Evolutionary conservation across 1,140 invertebrate genomes (phyloP).

Genomic region (Achatina immaculata): DNA sequence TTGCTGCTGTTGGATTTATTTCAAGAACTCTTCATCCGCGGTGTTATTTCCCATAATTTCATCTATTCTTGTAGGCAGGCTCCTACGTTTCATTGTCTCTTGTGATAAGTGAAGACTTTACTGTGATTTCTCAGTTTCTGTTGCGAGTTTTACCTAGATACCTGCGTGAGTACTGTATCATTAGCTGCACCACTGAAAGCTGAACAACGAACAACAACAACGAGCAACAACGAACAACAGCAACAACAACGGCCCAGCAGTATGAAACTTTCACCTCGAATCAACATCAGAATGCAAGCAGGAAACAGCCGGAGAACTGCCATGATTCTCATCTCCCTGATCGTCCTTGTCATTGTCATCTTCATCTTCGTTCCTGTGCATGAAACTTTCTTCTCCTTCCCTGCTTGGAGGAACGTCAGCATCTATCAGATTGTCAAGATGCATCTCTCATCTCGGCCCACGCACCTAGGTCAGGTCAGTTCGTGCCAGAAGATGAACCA

Average conservation of each 20-base stretch:
- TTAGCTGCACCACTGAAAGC: not conserved
- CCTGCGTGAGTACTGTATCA: not conserved
- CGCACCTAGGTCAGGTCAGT: not conserved
- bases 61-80: too few relatives aligned
- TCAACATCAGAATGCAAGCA: not conserved
- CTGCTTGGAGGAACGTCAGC: constrained; percentile 11
- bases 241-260: not conserved
- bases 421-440: constrained; percentile 17
- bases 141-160: not conserved
- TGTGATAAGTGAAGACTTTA: not conserved
- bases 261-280: not conserved
- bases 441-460: not conserved
- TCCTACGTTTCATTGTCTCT: not conserved
- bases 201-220: not conserved
- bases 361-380: not conserved
- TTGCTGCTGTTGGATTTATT: too few relatives aligned
- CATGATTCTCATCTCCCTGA: not conserved
- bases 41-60: too few relatives aligned
- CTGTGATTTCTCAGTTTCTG: not conserved
- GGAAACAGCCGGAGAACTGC: not conserved
- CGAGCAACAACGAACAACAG: not conserved
- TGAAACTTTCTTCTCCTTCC: not conserved
- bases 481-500: not conserved
- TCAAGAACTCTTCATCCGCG: too few relatives aligned
- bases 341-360: not conserved